Evolutionary conservation across 2,113 vertebrate genomes (phyloP).

Genomic region (Parus major): DNA sequence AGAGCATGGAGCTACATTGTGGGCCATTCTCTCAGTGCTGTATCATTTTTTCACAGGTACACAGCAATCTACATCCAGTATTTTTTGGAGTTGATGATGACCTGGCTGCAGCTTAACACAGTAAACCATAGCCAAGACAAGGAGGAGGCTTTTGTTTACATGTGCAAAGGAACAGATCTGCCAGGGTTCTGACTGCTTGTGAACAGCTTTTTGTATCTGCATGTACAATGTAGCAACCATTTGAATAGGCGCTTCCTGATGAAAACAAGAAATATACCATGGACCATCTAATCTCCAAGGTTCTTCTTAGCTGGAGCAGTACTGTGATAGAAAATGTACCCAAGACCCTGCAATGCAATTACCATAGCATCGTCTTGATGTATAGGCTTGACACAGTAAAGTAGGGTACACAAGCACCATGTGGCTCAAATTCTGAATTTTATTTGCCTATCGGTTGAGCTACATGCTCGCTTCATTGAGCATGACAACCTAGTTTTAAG

Average conservation of each 20-base stretch:
- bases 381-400: constrained; percentile 77
- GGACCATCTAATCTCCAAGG: constrained; percentile 64
- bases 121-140: background rate
- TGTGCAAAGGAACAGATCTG: background rate
- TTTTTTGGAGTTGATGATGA: background rate
- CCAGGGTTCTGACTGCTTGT: background rate
- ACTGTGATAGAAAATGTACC: constrained; percentile 57
- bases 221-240: background rate
- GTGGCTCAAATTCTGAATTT: constrained; percentile 82
- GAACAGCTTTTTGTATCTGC: constrained; percentile 29
- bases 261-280: constrained; percentile 61
- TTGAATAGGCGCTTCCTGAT: constrained; percentile 63
- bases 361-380: constrained; percentile 67
- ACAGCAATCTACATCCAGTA: too few relatives aligned
- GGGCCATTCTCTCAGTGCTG: background rate
- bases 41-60: background rate
- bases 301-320: constrained; percentile 51
- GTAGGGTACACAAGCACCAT: constrained; percentile 78
- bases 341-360: constrained; percentile 69
- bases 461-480: constrained; percentile 92
- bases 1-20: background rate
- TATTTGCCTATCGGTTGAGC: constrained; percentile 83
- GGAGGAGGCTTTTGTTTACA: background rate
- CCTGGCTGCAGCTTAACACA: background rate
- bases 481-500: constrained; percentile 99